A percentile compares a stretch with the other conserved stretches of the same genome.
Conservation (phyloP, 1,140 invertebrate species). For the Amyelois transitella region DNA sequence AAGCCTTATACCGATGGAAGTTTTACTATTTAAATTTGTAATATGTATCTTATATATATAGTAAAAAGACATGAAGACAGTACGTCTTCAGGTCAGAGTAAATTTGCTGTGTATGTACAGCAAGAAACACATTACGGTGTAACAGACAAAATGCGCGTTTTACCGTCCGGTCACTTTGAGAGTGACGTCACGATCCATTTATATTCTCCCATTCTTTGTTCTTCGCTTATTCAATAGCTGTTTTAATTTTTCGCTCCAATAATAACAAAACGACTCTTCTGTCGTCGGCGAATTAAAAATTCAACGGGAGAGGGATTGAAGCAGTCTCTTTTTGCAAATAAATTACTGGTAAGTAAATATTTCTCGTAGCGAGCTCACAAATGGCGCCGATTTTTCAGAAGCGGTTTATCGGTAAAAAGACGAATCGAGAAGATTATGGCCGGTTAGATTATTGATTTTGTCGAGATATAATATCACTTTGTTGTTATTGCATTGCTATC, state of each 20-base stretch:
- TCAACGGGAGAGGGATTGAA: neutral
- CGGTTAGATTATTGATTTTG: neutral
- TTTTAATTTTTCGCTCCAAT: neutral
- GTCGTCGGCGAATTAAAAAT: neutral
- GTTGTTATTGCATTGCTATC: no score
- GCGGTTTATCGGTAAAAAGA: neutral
- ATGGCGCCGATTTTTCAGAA: neutral
- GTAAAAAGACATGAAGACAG: no score
- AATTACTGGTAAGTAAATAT: neutral
- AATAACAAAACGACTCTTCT: neutral
- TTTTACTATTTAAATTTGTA: no score
- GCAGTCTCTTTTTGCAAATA: neutral
- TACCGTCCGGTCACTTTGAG: neutral
- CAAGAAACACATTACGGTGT: neutral
- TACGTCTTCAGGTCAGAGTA: no score
- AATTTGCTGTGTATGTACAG: no score
- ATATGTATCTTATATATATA: no score
- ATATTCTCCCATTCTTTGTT: neutral
- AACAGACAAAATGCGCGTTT: neutral
- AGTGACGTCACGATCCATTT: neutral
- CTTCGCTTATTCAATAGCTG: neutral
- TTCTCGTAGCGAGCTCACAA: neutral
- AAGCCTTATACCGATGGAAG: no score
- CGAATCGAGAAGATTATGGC: neutral
- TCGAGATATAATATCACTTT: neutral